Evolutionary conservation across 2,888 invertebrate species (phyloP).

Genomic region (Unio pictorum): DNA sequence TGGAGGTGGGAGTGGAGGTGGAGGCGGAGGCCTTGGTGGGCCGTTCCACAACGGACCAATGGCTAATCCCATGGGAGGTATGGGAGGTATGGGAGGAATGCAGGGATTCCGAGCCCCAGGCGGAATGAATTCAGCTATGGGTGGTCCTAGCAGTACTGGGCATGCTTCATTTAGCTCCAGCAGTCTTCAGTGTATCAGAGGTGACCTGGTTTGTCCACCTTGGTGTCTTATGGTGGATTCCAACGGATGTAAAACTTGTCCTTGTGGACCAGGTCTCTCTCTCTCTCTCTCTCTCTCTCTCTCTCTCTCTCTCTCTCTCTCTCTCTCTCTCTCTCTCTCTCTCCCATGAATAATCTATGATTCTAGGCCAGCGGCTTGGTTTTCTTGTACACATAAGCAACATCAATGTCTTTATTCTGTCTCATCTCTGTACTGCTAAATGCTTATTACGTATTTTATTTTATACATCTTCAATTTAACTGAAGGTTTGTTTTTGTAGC

Average conservation of each 20-base stretch:
- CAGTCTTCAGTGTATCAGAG: constrained; percentile 26
- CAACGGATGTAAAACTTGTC: constrained; percentile 40
- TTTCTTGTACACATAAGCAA: too few species aligned
- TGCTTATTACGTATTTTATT: too few species aligned
- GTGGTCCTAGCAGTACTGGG: constrained; percentile 8
- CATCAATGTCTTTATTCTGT: too few species aligned
- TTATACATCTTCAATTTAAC: too few species aligned
- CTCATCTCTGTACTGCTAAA: too few species aligned
- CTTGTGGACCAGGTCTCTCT: constrained; percentile 35
- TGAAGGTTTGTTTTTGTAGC: too few species aligned
- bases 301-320: constrained; percentile 7
- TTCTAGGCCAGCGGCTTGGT: not conserved
- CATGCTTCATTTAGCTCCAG: constrained; percentile 5
- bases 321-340: not conserved
- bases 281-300: constrained; percentile 1
- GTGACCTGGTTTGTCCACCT: constrained; percentile 34
- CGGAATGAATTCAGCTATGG: not conserved
- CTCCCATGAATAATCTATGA: not conserved
- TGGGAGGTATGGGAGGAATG: constrained; percentile 19
- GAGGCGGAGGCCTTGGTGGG: too few species aligned
- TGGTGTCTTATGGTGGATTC: constrained; percentile 37
- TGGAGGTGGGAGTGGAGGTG: too few species aligned
- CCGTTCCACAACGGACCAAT: too few species aligned
- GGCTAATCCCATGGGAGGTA: not conserved
- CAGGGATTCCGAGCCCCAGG: constrained; percentile 7